These are phyloP conservation scores for Athrips mouffetella DNA, from an alignment of 2,888 invertebrate genomes.

Conservation along the genomic window DNA sequence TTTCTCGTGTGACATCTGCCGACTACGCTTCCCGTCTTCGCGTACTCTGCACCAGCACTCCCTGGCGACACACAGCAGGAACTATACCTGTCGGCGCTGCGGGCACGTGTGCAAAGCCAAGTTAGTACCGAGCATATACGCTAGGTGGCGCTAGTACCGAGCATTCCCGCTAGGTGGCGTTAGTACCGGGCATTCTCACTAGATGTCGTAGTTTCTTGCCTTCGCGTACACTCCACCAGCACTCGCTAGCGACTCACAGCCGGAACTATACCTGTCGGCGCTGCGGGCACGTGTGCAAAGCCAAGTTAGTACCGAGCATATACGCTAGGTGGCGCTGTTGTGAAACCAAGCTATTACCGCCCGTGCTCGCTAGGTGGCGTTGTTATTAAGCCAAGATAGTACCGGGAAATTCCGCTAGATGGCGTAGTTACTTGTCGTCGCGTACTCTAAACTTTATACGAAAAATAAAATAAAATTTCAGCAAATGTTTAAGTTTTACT, in stretches of 20 bases:
- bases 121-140: conserved; percentile 29
- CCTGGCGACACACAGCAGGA: conserved; percentile 42
- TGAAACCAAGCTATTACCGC: no score
- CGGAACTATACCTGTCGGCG: no score
- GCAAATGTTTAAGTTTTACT: no score
- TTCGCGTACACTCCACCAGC: no score
- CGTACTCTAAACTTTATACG: no score
- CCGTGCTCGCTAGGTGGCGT: no score
- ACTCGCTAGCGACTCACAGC: no score
- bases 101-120: conserved; percentile 39
- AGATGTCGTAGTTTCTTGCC: background rate
- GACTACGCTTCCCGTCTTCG: conserved; percentile 37
- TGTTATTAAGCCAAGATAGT: no score
- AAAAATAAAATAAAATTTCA: background rate
- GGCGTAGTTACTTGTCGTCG: no score
- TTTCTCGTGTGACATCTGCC: conserved; percentile 45
- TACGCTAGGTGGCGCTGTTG: no score
- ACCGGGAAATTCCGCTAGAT: background rate
- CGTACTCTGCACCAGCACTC: conserved; percentile 40
- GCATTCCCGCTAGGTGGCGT: background rate
- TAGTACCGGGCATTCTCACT: background rate
- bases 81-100: conserved; percentile 51
- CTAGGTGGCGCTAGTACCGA: background rate
- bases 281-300: no score
- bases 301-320: no score